Evolutionary conservation across 1,140 invertebrate genomes (phyloP).

Genomic region (Drosophila miranda): DNA sequence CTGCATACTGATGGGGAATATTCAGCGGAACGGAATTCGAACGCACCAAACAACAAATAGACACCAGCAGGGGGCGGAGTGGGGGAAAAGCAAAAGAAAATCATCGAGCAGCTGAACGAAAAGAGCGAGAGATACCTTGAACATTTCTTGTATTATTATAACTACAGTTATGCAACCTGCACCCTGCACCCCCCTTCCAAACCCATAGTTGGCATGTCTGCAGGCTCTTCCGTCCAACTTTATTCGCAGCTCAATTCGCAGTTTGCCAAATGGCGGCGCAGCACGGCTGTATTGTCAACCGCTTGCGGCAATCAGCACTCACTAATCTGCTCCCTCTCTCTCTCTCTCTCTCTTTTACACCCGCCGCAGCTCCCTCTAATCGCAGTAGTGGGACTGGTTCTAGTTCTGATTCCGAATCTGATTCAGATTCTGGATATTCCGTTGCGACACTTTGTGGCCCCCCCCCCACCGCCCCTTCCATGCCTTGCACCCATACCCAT

Average conservation of each 20-base stretch:
- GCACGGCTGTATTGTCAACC: conserved; percentile 36
- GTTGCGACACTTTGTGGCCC: conserved; percentile 32
- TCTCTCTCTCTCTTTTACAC: not conserved
- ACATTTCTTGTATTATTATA: conserved; percentile 22
- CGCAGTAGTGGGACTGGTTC: no score
- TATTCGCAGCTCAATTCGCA: conserved; percentile 13
- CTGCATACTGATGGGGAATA: conserved; percentile 67
- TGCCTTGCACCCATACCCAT: conserved; percentile 1
- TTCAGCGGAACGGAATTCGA: not conserved
- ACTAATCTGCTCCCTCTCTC: not conserved
- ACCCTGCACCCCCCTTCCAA: no score
- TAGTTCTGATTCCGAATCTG: not conserved
- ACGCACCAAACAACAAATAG: not conserved
- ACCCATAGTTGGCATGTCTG: conserved; percentile 14
- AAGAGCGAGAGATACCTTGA: not conserved
- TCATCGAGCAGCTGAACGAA: no score
- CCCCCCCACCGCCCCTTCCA: not conserved
- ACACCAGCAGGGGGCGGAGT: not conserved
- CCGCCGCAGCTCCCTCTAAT: not conserved
- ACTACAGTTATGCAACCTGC: conserved; percentile 63
- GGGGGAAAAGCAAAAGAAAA: no score
- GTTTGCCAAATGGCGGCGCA: conserved; percentile 20
- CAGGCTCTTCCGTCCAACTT: conserved; percentile 35
- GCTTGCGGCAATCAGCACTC: conserved; percentile 31
- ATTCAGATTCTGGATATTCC: conserved; percentile 1